Conservation (phyloP, 2,113 vertebrate species). For the Ciconia boyciana region DNA sequence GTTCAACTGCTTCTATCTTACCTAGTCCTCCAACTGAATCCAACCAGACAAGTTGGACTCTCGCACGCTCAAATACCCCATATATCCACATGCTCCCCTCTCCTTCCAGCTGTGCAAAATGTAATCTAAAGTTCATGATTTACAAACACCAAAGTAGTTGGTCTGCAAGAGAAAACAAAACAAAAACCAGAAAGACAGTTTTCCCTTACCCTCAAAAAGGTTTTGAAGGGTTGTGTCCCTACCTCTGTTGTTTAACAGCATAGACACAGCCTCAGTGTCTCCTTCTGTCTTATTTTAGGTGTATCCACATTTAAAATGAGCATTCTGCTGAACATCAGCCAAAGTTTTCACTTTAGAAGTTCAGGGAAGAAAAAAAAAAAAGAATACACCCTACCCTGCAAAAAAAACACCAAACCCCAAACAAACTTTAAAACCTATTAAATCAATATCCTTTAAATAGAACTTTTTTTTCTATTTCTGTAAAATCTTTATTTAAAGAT, state of each 20-base stretch:
- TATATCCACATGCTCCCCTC: background rate
- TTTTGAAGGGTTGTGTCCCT: background rate
- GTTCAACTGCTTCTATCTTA: background rate
- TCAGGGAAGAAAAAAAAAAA: background rate
- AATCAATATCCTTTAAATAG: background rate
- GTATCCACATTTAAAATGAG: background rate
- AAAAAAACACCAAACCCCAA: background rate
- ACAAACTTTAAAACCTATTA: background rate
- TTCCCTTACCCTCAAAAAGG: background rate
- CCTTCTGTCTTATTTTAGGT: background rate
- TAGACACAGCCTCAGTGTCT: background rate
- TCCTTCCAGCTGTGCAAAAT: background rate
- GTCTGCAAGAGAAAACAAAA: background rate
- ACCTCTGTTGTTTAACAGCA: background rate
- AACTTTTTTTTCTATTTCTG: background rate
- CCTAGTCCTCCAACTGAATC: background rate
- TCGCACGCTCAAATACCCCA: fast-evolving
- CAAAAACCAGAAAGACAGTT: background rate
- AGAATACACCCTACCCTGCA: fast-evolving
- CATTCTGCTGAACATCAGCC: background rate
- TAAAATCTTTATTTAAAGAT: background rate
- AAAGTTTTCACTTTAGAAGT: background rate
- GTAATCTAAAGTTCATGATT: background rate
- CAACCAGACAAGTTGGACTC: background rate
- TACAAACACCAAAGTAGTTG: background rate